Conservation (phyloP, 2,113 vertebrate species). For the Tetrax tetrax region DNA sequence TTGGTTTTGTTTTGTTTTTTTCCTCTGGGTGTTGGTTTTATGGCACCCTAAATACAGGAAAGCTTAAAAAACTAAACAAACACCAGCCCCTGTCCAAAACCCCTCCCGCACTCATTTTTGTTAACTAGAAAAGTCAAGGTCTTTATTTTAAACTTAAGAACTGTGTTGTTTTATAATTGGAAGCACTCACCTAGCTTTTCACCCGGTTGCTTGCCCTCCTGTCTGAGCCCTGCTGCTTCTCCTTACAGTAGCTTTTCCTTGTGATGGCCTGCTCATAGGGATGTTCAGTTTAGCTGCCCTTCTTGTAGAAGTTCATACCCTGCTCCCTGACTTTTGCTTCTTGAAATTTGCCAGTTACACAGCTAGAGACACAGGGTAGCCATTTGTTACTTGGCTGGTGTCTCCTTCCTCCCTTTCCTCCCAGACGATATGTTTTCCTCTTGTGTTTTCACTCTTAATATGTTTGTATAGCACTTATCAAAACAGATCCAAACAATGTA, state of each 20-base stretch:
- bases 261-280: neutral
- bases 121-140: neutral
- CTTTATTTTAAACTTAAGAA: neutral
- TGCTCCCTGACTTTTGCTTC: neutral
- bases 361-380: neutral
- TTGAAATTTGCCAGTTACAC: neutral
- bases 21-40: neutral
- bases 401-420: neutral
- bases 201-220: neutral
- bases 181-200: neutral
- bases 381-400: constrained; percentile 17
- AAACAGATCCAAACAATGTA: constrained; percentile 22
- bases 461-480: constrained; percentile 15
- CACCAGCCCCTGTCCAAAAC: no score
- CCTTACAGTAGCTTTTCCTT: neutral
- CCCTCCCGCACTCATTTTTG: neutral
- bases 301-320: neutral
- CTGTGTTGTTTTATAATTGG: neutral
- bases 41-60: neutral
- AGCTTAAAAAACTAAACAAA: neutral
- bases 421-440: neutral
- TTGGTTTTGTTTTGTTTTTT: neutral
- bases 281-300: neutral
- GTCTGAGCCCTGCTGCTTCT: neutral
- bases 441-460: constrained; percentile 9